phyloP scores from a whole-genome alignment of 2,888 invertebrate species.

The Trachelus tabidus region DNA sequence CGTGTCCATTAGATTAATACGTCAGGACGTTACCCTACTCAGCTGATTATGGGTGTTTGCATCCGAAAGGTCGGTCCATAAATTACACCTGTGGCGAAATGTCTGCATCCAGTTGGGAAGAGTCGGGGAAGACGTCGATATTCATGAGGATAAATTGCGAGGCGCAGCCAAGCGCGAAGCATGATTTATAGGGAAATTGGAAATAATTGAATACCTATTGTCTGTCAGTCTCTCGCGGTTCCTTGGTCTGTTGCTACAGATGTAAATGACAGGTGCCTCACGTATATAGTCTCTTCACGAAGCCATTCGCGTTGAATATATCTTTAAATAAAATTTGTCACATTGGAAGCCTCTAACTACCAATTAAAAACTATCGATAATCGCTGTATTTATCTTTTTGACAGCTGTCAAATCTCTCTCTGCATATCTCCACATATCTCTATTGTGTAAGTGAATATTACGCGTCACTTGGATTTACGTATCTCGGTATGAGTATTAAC shows the following conservation, averaged over 20 bases:
- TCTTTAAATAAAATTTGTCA: background rate
- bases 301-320: background rate
- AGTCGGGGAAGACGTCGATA: background rate
- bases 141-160: background rate
- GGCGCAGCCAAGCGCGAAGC: slow-evolving; percentile 48
- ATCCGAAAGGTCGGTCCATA: background rate
- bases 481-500: background rate
- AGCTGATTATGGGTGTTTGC: background rate
- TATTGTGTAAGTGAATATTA: background rate
- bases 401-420: background rate
- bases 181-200: slow-evolving; percentile 39
- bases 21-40: background rate
- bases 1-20: background rate
- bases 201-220: slow-evolving; percentile 29
- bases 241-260: background rate
- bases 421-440: background rate
- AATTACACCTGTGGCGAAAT: background rate
- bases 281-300: background rate
- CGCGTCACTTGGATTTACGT: background rate
- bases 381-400: background rate
- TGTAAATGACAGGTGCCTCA: background rate
- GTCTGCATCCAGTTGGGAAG: background rate
- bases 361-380: background rate
- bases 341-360: background rate
- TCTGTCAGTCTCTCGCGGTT: background rate